These are phyloP conservation scores for Dichetophora obliterata DNA, from an alignment of 2,888 invertebrate species.

Conservation along the genomic window DNA sequence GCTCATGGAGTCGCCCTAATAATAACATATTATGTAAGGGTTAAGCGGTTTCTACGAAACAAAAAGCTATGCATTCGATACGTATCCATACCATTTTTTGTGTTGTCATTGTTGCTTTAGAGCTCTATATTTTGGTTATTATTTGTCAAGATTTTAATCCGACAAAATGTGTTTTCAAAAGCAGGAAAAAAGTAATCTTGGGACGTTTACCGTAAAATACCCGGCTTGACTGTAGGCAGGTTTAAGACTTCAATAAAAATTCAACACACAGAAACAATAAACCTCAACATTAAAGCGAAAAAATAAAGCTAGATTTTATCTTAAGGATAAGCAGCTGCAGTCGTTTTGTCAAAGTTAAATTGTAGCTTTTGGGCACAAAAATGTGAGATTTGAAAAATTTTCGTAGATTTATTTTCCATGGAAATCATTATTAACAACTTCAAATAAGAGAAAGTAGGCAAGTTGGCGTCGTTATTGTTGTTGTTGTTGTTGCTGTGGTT, in stretches of 20 bases:
- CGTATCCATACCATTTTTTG: slow-evolving; percentile 1
- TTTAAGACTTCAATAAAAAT: too few relatives aligned
- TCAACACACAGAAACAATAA: too few relatives aligned
- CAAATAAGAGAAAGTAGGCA: too few relatives aligned
- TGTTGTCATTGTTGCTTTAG: slow-evolving; percentile 3
- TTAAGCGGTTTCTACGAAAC: slow-evolving; percentile 40
- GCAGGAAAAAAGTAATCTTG: slow-evolving; percentile 32
- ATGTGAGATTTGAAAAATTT: slow-evolving; percentile 16
- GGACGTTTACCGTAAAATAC: slow-evolving; percentile 9
- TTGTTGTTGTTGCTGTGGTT: too few relatives aligned
- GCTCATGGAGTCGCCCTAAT: slow-evolving; percentile 24
- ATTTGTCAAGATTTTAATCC: slow-evolving; percentile 43
- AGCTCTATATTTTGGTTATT: slow-evolving; percentile 35
- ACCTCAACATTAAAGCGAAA: not conserved
- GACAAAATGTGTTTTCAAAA: slow-evolving; percentile 40
- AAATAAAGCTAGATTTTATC: slow-evolving; percentile 7
- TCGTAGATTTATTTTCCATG: not conserved
- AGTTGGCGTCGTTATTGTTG: too few relatives aligned
- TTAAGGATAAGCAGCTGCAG: slow-evolving; percentile 13
- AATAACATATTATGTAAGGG: slow-evolving; percentile 41
- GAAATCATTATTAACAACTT: not conserved
- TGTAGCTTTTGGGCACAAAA: slow-evolving; percentile 8
- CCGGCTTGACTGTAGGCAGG: not conserved
- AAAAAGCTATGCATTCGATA: slow-evolving; percentile 31
- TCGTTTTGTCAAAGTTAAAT: slow-evolving; percentile 30